Conservation (phyloP, 2,113 vertebrate species). For the Origma solitaria region DNA sequence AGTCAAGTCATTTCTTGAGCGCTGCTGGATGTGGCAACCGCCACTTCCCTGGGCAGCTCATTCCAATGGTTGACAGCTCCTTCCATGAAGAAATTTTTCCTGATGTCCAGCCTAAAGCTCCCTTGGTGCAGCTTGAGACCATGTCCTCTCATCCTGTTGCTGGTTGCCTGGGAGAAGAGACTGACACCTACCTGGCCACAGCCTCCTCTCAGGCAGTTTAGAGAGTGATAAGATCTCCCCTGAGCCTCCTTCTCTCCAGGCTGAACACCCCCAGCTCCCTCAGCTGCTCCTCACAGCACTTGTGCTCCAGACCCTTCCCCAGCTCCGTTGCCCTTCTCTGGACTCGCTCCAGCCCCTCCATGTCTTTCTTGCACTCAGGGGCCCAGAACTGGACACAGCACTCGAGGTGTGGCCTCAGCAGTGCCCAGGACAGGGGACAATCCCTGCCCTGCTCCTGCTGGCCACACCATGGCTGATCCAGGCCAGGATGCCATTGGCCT, state of each 20-base stretch:
- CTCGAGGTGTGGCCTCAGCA: background rate
- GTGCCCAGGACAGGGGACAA: background rate
- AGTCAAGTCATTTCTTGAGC: fast-evolving
- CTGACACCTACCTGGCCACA: fast-evolving
- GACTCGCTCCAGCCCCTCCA: background rate
- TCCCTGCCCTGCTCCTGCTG: background rate
- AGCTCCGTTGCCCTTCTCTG: background rate
- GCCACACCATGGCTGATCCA: background rate
- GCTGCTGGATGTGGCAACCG: background rate
- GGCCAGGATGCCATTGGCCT: background rate
- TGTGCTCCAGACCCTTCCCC: background rate
- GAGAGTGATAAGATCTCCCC: fast-evolving
- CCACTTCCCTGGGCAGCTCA: background rate
- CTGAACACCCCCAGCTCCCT: background rate
- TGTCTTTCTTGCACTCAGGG: background rate
- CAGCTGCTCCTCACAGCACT: background rate
- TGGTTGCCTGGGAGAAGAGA: background rate
- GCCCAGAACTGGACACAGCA: background rate
- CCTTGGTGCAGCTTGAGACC: background rate
- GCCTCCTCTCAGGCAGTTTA: fast-evolving
- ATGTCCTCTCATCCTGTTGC: background rate
- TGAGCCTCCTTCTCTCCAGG: background rate
- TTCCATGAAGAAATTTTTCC: background rate
- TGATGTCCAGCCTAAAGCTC: background rate
- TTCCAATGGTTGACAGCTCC: background rate